phyloP scores from a whole-genome alignment of 2,113 vertebrate genomes.

The Falco punctatus region DNA sequence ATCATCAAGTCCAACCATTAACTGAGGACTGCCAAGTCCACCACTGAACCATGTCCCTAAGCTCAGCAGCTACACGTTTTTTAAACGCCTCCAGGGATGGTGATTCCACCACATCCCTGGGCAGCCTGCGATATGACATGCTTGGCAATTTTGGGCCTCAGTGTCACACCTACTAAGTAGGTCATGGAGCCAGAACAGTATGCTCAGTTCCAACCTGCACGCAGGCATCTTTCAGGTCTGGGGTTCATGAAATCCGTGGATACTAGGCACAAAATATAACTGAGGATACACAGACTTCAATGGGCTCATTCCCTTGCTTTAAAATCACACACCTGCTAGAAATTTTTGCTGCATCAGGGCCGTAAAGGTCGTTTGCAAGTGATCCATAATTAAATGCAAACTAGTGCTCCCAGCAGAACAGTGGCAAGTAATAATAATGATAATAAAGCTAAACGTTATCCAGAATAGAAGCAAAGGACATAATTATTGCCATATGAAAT shows the following conservation, averaged over 20 bases:
- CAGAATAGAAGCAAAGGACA: constrained; percentile 21
- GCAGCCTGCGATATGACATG: neutral
- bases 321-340: constrained; percentile 5
- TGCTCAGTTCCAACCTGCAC: neutral
- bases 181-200: neutral
- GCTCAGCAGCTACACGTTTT: too few relatives aligned
- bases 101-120: too few relatives aligned
- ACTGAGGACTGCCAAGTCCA: too few relatives aligned
- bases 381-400: constrained; percentile 59
- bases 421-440: constrained; percentile 39
- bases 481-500: constrained; percentile 43
- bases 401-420: constrained; percentile 46
- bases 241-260: neutral
- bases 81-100: too few relatives aligned
- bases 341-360: neutral
- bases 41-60: too few relatives aligned
- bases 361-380: constrained; percentile 4
- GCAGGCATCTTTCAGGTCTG: neutral
- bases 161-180: neutral
- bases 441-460: constrained; percentile 42
- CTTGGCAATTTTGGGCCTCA: neutral
- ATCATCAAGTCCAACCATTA: too few relatives aligned
- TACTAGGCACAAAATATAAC: neutral
- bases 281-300: neutral
- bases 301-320: neutral